These are phyloP conservation scores for Pica pica DNA, from an alignment of 2,113 vertebrate genomes.

Conservation along the genomic window DNA sequence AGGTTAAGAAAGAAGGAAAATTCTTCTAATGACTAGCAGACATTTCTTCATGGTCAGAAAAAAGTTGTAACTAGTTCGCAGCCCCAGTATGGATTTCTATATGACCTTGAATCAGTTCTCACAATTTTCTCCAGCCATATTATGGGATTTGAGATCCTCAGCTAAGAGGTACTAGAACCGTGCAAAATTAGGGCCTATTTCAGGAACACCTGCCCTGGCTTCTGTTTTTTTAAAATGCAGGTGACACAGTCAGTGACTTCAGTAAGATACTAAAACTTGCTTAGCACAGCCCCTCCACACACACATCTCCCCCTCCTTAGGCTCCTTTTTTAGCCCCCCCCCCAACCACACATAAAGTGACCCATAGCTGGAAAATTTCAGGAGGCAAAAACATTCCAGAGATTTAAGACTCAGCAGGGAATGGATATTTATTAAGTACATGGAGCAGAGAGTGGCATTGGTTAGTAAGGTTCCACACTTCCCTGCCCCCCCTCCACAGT, in stretches of 20 bases:
- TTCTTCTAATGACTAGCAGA: neutral
- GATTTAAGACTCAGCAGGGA: neutral
- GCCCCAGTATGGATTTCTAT: neutral
- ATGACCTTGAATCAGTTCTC: neutral
- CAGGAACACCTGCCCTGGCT: accelerated
- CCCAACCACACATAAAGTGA: neutral
- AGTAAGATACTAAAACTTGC: neutral
- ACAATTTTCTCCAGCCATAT: neutral
- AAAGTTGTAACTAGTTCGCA: neutral
- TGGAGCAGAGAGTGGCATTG: neutral
- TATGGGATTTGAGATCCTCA: neutral
- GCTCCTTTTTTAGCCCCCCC: neutral
- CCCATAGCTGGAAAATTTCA: neutral
- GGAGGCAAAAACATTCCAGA: neutral
- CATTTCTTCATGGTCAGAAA: neutral
- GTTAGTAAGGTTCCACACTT: neutral
- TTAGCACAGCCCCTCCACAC: neutral
- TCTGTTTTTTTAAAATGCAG: neutral
- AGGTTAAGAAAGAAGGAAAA: neutral
- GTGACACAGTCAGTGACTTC: neutral
- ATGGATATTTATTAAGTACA: neutral
- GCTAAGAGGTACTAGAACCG: neutral
- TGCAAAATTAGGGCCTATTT: neutral
- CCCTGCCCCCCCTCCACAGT: neutral
- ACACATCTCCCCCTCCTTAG: neutral